Evolutionary conservation across 2,113 vertebrate genomes (phyloP).

Genomic region (Castor canadensis): DNA sequence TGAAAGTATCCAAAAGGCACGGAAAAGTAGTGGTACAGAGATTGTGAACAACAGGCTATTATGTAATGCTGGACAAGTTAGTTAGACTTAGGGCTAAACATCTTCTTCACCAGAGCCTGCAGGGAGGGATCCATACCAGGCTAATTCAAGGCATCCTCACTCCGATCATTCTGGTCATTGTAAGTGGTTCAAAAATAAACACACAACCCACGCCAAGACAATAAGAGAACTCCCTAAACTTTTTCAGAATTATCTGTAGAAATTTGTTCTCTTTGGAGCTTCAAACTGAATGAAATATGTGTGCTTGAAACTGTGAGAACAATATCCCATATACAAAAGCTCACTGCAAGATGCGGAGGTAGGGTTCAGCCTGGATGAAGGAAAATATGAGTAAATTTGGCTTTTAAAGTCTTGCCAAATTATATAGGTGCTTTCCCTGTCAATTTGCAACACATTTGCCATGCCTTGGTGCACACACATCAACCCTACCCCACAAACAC

Average conservation of each 20-base stretch:
- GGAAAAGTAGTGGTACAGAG: background rate
- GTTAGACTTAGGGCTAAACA: background rate
- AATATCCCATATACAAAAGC: background rate
- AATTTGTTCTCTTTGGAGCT: background rate
- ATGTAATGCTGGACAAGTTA: background rate
- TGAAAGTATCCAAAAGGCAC: background rate
- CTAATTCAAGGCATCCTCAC: rapidly evolving
- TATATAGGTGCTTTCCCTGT: background rate
- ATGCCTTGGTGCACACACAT: rapidly evolving
- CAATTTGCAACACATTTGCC: rapidly evolving
- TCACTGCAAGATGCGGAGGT: background rate
- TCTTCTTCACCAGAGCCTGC: background rate
- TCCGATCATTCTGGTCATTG: background rate
- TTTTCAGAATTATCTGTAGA: background rate
- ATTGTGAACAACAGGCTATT: background rate
- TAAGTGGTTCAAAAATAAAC: background rate
- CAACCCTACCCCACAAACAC: background rate
- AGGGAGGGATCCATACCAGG: background rate
- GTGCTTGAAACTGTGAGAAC: background rate
- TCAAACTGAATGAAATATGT: background rate
- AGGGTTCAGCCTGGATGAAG: background rate
- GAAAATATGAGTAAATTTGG: background rate
- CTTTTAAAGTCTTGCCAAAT: background rate
- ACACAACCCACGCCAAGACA: background rate
- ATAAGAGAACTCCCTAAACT: background rate